phyloP scores from a whole-genome alignment of 2,113 vertebrate genomes.

The Mus pahari region DNA sequence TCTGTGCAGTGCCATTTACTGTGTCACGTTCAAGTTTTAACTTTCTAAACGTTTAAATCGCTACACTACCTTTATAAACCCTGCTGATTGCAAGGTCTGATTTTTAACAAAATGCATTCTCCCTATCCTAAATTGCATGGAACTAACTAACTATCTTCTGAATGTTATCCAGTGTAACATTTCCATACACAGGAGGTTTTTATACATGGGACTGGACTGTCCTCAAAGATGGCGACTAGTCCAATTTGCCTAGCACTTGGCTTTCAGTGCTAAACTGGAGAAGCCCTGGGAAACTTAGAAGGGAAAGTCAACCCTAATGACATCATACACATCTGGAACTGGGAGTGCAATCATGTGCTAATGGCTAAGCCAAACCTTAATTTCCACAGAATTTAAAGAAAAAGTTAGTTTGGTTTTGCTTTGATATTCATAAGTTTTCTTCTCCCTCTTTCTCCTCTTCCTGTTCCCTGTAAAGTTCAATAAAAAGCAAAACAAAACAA shows the following conservation, averaged over 20 bases:
- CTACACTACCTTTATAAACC: background rate
- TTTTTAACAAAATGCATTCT: conserved; percentile 13
- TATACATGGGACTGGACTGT: background rate
- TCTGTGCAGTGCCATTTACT: background rate
- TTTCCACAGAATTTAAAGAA: conserved; percentile 7
- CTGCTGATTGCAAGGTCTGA: background rate
- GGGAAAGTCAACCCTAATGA: too few relatives aligned
- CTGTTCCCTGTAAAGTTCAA: background rate
- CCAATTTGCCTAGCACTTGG: background rate
- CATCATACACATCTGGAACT: background rate
- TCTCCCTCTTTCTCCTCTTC: background rate
- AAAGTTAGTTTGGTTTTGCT: background rate
- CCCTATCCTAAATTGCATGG: background rate
- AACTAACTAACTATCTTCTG: background rate
- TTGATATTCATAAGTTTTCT: background rate
- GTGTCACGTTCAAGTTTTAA: background rate
- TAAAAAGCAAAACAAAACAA: background rate
- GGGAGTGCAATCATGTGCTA: background rate
- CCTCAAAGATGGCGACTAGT: background rate
- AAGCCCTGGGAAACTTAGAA: background rate
- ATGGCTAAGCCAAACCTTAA: background rate
- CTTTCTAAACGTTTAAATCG: background rate
- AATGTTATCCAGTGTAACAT: background rate
- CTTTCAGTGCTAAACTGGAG: background rate
- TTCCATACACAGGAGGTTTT: background rate